phyloP scores from a whole-genome alignment of 2,113 vertebrate genomes.

The Chamaetylas fuelleborni region DNA sequence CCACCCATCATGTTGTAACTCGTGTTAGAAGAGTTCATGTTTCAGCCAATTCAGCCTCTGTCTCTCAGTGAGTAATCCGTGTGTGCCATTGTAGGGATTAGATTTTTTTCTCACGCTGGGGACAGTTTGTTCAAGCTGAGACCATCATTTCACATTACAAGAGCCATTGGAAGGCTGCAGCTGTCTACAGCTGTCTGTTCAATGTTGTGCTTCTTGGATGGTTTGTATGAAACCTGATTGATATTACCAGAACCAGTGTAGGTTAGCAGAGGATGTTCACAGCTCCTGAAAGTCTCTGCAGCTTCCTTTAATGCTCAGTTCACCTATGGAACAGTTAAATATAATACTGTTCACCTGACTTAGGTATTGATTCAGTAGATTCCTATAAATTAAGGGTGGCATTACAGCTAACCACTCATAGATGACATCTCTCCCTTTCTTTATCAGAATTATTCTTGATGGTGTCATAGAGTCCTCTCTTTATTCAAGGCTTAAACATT shows the following conservation, averaged over 20 bases:
- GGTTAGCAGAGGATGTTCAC: background rate
- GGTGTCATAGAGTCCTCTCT: background rate
- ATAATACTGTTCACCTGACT: background rate
- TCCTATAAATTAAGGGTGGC: background rate
- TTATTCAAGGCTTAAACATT: background rate
- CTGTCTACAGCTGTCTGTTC: background rate
- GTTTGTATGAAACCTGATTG: background rate
- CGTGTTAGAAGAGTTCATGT: background rate
- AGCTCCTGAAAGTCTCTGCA: background rate
- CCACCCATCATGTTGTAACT: background rate
- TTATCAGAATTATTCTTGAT: background rate
- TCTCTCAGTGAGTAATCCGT: background rate
- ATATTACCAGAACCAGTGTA: background rate
- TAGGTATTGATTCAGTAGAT: background rate
- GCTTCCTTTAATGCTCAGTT: background rate
- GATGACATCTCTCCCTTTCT: background rate
- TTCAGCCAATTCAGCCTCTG: background rate
- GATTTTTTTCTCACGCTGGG: background rate
- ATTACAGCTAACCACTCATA: background rate
- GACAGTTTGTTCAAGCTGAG: background rate
- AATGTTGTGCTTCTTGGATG: background rate
- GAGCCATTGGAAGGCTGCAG: background rate
- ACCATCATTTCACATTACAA: background rate
- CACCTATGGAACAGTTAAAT: background rate
- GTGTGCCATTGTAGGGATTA: background rate